These are phyloP conservation scores for Parazoanthus swiftii DNA, from an alignment of 92 coral and sea anemone genomes.

Conservation along the genomic window DNA sequence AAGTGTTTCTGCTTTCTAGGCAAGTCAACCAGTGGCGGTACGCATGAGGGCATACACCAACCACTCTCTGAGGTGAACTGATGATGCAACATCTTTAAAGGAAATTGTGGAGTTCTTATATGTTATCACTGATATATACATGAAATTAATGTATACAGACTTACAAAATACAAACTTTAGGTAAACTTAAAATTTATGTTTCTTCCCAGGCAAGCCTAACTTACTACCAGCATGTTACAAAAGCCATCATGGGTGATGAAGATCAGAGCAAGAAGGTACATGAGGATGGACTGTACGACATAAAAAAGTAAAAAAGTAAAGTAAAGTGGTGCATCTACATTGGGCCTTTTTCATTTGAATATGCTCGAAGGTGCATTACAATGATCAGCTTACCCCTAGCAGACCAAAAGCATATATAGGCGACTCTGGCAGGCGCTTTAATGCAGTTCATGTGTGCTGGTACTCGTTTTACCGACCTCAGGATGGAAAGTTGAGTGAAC, in stretches of 20 bases:
- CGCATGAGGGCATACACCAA: slow-evolving; percentile 8
- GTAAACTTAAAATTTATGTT: neutral
- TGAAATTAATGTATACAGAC: too few species aligned
- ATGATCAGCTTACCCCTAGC: too few species aligned
- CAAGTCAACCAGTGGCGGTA: neutral
- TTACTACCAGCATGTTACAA: slow-evolving; percentile 79
- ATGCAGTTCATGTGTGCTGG: too few species aligned
- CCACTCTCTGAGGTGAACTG: slow-evolving; percentile 36
- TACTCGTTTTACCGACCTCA: too few species aligned
- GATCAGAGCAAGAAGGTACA: slow-evolving; percentile 70
- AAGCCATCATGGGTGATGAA: slow-evolving; percentile 71
- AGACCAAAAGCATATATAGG: too few species aligned
- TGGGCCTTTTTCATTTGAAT: too few species aligned
- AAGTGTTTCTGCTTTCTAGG: neutral
- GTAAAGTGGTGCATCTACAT: too few species aligned
- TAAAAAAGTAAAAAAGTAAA: too few species aligned
- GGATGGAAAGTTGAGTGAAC: too few species aligned
- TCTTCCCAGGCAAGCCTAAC: slow-evolving; percentile 54
- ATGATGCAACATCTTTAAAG: neutral
- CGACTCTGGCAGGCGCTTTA: too few species aligned
- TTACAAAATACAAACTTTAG: neutral
- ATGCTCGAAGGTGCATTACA: too few species aligned
- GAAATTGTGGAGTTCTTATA: neutral
- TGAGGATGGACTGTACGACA: neutral
- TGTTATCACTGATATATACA: too few species aligned